Percentiles rank a stretch among this genome's conserved stretches.
These are phyloP conservation scores for Ctenochaetus hawaiiensis DNA, from an alignment of 2,797 vertebrate species.

Conservation along the genomic window DNA sequence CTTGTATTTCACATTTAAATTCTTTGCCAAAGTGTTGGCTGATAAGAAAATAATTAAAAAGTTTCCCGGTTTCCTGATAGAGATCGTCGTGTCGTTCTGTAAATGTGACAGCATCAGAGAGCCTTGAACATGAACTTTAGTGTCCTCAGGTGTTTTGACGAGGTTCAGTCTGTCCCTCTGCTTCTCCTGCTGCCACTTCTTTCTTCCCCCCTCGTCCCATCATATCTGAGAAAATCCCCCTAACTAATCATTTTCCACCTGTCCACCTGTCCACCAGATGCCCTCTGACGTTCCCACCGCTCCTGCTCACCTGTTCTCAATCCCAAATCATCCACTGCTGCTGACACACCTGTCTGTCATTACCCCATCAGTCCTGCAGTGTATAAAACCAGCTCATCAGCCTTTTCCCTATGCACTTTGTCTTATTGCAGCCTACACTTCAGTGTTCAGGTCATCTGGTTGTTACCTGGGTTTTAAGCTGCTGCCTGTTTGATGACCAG, in stretches of 20 bases:
- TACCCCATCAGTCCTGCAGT: neutral
- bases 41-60: slow-evolving; percentile 27
- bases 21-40: neutral
- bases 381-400: neutral
- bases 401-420: too few species aligned
- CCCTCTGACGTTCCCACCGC: neutral
- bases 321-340: neutral
- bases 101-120: neutral
- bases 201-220: too few species aligned
- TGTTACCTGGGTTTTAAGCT: neutral
- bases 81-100: slow-evolving; percentile 7
- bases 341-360: neutral
- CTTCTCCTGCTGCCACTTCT: neutral
- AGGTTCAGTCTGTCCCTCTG: neutral
- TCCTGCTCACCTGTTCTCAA: neutral
- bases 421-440: too few species aligned
- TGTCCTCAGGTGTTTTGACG: neutral
- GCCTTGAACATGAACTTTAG: neutral
- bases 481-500: neutral
- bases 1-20: slow-evolving; percentile 8
- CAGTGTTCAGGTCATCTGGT: too few species aligned
- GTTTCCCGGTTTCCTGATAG: neutral
- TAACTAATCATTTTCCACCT: neutral
- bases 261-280: slow-evolving; percentile 14
- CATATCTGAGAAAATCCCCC: too few species aligned